A percentile compares a stretch with the other conserved stretches of the same genome.
Evolutionary conservation across 2,113 vertebrate genomes (phyloP).

Genomic region (Ammodytes marinus): DNA sequence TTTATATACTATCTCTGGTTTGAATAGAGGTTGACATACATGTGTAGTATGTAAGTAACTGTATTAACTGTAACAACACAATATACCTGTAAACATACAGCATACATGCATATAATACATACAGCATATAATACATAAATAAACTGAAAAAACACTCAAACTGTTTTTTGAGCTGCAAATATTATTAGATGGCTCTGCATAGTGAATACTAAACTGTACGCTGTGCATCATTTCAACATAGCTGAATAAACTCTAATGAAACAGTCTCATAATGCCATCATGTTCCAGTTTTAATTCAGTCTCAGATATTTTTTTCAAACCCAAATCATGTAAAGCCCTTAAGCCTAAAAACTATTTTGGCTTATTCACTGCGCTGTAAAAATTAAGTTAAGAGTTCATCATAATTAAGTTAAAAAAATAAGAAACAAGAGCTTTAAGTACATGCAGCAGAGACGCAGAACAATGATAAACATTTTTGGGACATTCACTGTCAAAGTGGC

Average conservation of each 20-base stretch:
- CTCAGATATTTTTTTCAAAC: neutral
- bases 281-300: neutral
- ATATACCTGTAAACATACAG: neutral
- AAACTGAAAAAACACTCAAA: neutral
- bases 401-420: neutral
- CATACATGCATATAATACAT: neutral
- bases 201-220: neutral
- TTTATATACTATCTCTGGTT: neutral
- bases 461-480: neutral
- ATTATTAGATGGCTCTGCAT: neutral
- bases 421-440: neutral
- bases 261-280: neutral
- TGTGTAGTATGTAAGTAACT: neutral
- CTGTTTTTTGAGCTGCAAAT: constrained; percentile 23
- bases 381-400: neutral
- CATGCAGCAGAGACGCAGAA: neutral
- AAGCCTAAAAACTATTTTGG: neutral
- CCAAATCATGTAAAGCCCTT: neutral
- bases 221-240: neutral
- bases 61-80: neutral
- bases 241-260: too few relatives aligned
- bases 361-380: neutral
- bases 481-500: neutral
- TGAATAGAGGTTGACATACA: neutral
- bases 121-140: neutral